Base-by-base conservation (phyloP, 1,140 invertebrate species). In the Cotesia glomerata region DNA sequence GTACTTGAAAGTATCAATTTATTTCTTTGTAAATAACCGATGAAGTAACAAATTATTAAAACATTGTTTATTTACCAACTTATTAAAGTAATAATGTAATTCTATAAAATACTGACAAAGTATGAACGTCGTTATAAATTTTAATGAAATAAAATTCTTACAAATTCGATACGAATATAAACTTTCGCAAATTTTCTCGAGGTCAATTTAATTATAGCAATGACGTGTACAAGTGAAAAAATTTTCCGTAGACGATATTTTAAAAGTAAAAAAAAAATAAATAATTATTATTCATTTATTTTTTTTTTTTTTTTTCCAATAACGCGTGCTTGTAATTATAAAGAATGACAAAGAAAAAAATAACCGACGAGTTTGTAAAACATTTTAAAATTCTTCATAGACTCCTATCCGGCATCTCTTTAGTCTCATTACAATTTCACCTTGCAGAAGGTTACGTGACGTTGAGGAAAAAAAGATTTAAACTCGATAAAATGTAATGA, bases 381-480 rank as follows among this genome's bases (percentile, higher is more conserved):
- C 14, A 2, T 61, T 18, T 62, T 62, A 9, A n/a, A 49, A 64
- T 36, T 11, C 11, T n/a, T 64, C 16, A 13, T 26, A 14, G 26
- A 26, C 26, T 26, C 26, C 39, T 35, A 16, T 26, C 39, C 34
- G 26, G 5, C 26, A 26, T 66, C 7, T 66, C 11, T 18, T 34
- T 34, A 63, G 54, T 59, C 58, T 51, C 45, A 58, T 66, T 16
- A 13, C 0, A 45, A 26, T 73, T 73, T 78, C 77, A 77, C 71
- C 76, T 77, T 73, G 64, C 16, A 16, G 70, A 78, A 78, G 76
- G 77, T 78, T 73, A 78, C 56, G 8, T 16, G 52, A 13, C n/a
- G 9, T 5, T 11, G 18, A 58, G 59, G 67, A 59, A 35, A 9
- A 62, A 35, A 13, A 36, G 5, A 26, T 62, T 8, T 2, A 34